Base-by-base conservation (phyloP, 2,797 vertebrate species). In the Xenops minutus region DNA sequence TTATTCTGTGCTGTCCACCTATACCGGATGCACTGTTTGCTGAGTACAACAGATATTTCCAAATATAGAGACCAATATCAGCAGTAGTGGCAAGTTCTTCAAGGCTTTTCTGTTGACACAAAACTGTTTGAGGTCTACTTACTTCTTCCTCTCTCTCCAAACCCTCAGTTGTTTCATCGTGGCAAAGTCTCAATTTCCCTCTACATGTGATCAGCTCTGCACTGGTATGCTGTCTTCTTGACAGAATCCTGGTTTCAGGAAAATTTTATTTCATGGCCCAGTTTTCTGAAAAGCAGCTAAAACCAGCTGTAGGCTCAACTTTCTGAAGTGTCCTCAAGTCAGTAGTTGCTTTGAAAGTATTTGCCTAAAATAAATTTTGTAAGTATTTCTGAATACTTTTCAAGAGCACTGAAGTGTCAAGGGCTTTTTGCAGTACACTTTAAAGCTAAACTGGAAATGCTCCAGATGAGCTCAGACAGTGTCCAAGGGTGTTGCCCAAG, bases 401-500 rank as follows among this genome's bases (percentile, higher is more conserved):
- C 43, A 67, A 66, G 21, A 87, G 7, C 51, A 55, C 17, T 26
- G 21, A 79, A 34, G 19, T 8, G 6, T 78, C n/a, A 54, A 32
- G 27, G 30, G 19, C 8, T 75, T 89, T 87, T 66, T 91, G 51
- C 43, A 26, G 27, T 18, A 29, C 36, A 27, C 30, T 16, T 62
- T 26, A 64, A 54, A 13, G n/a, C 34, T 36, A 10, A 83, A 43
- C 23, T 63, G 36, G 39, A 73, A 75, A 46, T 55, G 18, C 30
- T 66, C 27, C 64, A 26, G 30, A 49, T 68, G 52, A 92, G 51
- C 51, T 89, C 46, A 62, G 19, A 63, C 12, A 12, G 24, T 39
- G 30, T 64, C 49, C 2, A 1, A 16, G 32, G 3, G 3, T 0
- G 0, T 36, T 66, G 37, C 14, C 9, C 44, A 68, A 72, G 39